Base-by-base conservation (phyloP, 2,888 invertebrate species). In the Eretmocerus hayati region DNA sequence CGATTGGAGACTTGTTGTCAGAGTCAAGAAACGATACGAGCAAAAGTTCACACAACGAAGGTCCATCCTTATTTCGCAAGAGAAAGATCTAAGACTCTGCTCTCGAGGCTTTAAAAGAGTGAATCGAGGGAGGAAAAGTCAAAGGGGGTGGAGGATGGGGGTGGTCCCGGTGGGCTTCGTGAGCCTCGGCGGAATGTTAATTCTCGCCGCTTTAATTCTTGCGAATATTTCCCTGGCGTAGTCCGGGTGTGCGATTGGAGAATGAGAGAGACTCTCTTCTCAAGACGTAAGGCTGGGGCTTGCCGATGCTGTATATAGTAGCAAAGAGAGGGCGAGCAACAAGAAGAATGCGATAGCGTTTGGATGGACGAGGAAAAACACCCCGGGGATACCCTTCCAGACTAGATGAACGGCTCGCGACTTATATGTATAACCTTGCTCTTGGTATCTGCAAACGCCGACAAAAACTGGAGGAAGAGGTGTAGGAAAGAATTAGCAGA, bases 131-230 rank as follows among this genome's bases (percentile, higher is more conserved):
- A n/a, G n/a, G n/a, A n/a, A n/a, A n/a, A n/a, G n/a, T n/a, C n/a
- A n/a, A n/a, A n/a, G n/a, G n/a, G n/a, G n/a, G n/a, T n/a, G n/a
- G n/a, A n/a, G n/a, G n/a, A n/a, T n/a, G n/a, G n/a, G n/a, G n/a
- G n/a, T n/a, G n/a, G n/a, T n/a, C n/a, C n/a, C n/a, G n/a, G n/a
- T n/a, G n/a, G n/a, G n/a, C n/a, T n/a, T n/a, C n/a, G 40, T 43
- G 56, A 54, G 56, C 54, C 65, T 64, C 62, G 60, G 59, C 57
- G 70, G 71, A 69, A 71, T 71, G 69, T 71, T 71, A 70, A 71
- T 70, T 71, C 69, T 64, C 65, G 62, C 60, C 62, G 68, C 69
- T 71, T 71, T 71, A 71, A 71, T 71, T 70, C 69, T 70, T 71
- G 69, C 67, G 69, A 70, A 69, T 69, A 71, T 71, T 67, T 67